Base-by-base conservation (phyloP, 2,888 invertebrate species). In the Megamerina dolium region DNA sequence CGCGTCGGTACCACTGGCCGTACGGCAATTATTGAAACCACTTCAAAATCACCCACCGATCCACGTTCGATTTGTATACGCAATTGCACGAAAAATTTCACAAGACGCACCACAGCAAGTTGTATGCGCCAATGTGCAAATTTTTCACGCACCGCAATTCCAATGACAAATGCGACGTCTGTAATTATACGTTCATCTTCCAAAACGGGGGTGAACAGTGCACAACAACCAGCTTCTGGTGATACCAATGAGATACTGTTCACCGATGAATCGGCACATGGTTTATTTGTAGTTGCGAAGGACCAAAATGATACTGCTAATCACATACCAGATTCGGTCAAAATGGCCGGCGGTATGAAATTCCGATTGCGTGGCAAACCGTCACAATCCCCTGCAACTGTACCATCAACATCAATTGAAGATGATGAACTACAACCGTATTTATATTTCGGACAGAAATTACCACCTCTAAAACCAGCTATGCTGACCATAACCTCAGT, bases 401-500 rank as follows among this genome's bases (percentile, higher is more conserved):
- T 55, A 0, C 48, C 56, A 14, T 39, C 50, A 2, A 45, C 53
- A 1, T 56, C 60, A 18, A 43, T 56, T 6, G 59, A 60, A n/a
- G 68, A 64, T 31, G 60, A 64, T 32, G 82, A 83, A 56, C 77
- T 83, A 73, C 77, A 79, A 37, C 83, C 83, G 10, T 85, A 84
- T 64, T 72, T 82, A 44, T 81, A 76, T 59, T 85, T 85, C 60
- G 85, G 85, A 0, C 80, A 83, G 58, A 84, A 84, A 60, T 58
- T 78, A 30, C 72, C 73, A 2, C 73, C 74, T 0, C 63, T 74
- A 2, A 64, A 61, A 34, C 71, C 70, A 1, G 63, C 58, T 2
- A 56, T 61, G 0, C 47, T 69, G 21, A 60, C 60, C 19, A 70
- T 69, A 66, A 77, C 75, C 30, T 70, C 75, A 13, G 60, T 64